phyloP scores from a whole-genome alignment of 2,113 vertebrate genomes.

The Bucco capensis region DNA sequence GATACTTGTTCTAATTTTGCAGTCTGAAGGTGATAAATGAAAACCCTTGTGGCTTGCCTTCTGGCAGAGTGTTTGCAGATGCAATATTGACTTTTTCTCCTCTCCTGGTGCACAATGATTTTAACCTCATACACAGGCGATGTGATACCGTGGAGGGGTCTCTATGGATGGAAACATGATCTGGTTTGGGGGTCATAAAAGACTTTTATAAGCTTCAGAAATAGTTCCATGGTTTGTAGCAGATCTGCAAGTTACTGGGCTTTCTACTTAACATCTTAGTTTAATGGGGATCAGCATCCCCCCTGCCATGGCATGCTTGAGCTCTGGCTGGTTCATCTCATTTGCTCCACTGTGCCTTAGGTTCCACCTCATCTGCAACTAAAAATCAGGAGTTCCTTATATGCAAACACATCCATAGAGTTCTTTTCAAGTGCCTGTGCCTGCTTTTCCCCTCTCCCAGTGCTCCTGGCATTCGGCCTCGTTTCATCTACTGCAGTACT shows the following conservation, averaged over 20 bases:
- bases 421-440: neutral
- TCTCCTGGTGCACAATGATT: neutral
- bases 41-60: neutral
- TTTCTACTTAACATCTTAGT: neutral
- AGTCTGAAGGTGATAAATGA: neutral
- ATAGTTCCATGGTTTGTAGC: neutral
- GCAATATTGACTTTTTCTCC: conserved; percentile 16
- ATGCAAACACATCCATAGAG: neutral
- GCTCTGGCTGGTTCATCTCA: neutral
- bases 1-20: neutral
- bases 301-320: rapidly evolving
- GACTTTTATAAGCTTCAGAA: neutral
- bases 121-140: neutral
- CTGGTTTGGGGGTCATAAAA: neutral
- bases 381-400: neutral
- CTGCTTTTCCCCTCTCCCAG: neutral
- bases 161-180: neutral
- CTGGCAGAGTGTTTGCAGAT: neutral
- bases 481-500: conserved; percentile 49
- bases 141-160: neutral
- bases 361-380: neutral
- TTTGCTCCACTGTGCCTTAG: neutral
- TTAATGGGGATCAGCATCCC: neutral
- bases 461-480: conserved; percentile 35
- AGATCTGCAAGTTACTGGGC: neutral